Percentiles rank a stretch among this genome's conserved stretches.
Evolutionary conservation across 2,888 invertebrate species (phyloP).

Genomic region (Archips crataeganus): DNA sequence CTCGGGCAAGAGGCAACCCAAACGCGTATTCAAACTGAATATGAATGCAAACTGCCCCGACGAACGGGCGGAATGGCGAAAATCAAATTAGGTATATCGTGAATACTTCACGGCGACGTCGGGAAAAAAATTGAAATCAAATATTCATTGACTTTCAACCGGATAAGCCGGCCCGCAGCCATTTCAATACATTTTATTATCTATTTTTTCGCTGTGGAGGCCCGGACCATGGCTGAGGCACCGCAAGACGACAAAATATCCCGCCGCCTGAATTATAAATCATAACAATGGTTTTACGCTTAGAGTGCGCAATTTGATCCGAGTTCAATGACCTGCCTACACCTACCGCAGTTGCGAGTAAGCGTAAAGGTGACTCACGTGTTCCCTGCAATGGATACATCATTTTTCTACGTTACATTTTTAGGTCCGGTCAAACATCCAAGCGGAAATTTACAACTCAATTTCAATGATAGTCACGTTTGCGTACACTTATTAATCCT

Average conservation of each 20-base stretch:
- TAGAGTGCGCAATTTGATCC: constrained; percentile 29
- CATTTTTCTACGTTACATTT: neutral
- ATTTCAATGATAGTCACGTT: constrained; percentile 6
- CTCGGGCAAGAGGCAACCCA: constrained; percentile 81
- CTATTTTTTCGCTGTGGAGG: constrained; percentile 76
- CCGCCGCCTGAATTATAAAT: constrained; percentile 59
- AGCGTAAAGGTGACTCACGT: constrained; percentile 34
- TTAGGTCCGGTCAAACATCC: neutral
- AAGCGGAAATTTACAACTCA: constrained; percentile 5
- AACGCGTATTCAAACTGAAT: constrained; percentile 84
- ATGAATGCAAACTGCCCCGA: constrained; percentile 85
- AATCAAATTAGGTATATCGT: constrained; percentile 86
- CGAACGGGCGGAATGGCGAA: constrained; percentile 83
- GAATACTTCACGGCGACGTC: constrained; percentile 85
- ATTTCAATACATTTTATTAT: constrained; percentile 86
- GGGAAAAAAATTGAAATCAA: constrained; percentile 86
- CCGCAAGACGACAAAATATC: constrained; percentile 59
- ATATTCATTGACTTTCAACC: constrained; percentile 86
- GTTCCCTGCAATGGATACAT: neutral
- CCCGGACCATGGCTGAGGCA: constrained; percentile 54
- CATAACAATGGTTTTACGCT: constrained; percentile 39
- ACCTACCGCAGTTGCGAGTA: constrained; percentile 10
- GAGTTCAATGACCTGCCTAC: constrained; percentile 34
- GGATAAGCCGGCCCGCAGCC: constrained; percentile 84
- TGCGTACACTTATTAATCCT: constrained; percentile 10